phyloP scores from a whole-genome alignment of 2,797 vertebrate species.

The Ceryle rudis region DNA sequence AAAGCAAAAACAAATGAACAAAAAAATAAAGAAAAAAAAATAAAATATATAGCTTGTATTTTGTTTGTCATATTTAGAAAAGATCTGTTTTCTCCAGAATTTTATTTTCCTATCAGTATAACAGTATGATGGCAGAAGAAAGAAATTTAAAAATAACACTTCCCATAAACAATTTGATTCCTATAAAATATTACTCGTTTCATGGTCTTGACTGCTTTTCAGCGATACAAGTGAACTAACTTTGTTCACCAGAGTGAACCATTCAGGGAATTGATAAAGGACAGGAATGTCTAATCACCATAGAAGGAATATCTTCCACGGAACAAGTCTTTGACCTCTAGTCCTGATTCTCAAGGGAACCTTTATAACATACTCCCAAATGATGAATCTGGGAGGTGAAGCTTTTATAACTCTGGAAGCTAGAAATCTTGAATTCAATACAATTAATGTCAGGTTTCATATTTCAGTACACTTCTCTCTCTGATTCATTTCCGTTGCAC shows the following conservation, averaged over 20 bases:
- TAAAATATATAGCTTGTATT: not conserved
- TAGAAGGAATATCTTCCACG: not conserved
- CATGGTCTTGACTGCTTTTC: not conserved
- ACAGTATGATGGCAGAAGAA: not conserved
- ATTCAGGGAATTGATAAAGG: not conserved
- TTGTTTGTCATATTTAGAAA: not conserved
- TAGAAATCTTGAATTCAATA: not conserved
- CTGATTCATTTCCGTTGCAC: not conserved
- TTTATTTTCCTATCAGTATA: not conserved
- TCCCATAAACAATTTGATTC: not conserved
- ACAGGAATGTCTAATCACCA: not conserved
- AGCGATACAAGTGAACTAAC: not conserved
- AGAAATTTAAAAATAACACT: not conserved
- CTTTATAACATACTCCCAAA: not conserved
- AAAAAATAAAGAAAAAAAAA: not conserved
- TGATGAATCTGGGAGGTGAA: not conserved
- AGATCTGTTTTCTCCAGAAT: not conserved
- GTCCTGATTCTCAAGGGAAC: not conserved
- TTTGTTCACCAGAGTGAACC: not conserved
- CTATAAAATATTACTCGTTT: not conserved
- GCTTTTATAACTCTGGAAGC: not conserved
- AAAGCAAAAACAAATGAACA: too few relatives aligned
- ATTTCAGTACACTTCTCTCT: not conserved
- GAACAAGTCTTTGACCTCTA: not conserved
- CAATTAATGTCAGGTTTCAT: not conserved